phyloP scores from a whole-genome alignment of 2,888 invertebrate genomes.

The Athripsodes cinereus region DNA sequence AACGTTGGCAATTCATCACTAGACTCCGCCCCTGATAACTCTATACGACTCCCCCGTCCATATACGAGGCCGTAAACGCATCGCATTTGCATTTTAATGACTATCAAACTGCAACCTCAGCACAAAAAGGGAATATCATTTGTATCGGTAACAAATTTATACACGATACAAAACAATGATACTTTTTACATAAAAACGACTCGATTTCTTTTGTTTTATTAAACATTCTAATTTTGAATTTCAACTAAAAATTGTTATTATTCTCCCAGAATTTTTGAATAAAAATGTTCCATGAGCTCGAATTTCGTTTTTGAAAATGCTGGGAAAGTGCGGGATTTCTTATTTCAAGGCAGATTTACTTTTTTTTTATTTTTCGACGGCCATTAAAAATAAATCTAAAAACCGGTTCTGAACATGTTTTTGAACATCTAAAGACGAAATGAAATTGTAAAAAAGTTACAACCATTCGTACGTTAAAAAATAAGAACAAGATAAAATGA shows the following conservation, averaged over 20 bases:
- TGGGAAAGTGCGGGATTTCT: too few relatives aligned
- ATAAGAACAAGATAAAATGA: not conserved
- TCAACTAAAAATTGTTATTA: not conserved
- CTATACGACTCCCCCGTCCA: slow-evolving; percentile 42
- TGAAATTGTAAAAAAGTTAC: not conserved
- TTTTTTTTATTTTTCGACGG: slow-evolving; percentile 33
- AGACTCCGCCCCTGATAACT: slow-evolving; percentile 57
- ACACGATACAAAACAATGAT: too few relatives aligned
- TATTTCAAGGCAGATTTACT: too few relatives aligned
- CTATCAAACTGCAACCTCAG: not conserved
- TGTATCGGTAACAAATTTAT: too few relatives aligned
- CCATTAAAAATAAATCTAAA: slow-evolving; percentile 44
- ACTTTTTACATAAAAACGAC: too few relatives aligned
- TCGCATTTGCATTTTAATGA: not conserved
- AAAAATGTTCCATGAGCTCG: too few relatives aligned
- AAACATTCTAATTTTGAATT: not conserved
- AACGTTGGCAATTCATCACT: slow-evolving; percentile 53
- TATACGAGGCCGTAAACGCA: not conserved
- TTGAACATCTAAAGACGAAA: too few relatives aligned
- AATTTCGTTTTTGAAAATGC: too few relatives aligned
- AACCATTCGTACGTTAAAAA: not conserved
- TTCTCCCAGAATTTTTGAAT: too few relatives aligned
- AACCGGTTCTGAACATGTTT: not conserved
- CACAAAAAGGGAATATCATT: not conserved
- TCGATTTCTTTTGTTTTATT: too few relatives aligned